A percentile compares a stretch with the other conserved stretches of the same genome.
phyloP scores from a whole-genome alignment of 2,797 vertebrate genomes.

The Astyanax mexicanus region DNA sequence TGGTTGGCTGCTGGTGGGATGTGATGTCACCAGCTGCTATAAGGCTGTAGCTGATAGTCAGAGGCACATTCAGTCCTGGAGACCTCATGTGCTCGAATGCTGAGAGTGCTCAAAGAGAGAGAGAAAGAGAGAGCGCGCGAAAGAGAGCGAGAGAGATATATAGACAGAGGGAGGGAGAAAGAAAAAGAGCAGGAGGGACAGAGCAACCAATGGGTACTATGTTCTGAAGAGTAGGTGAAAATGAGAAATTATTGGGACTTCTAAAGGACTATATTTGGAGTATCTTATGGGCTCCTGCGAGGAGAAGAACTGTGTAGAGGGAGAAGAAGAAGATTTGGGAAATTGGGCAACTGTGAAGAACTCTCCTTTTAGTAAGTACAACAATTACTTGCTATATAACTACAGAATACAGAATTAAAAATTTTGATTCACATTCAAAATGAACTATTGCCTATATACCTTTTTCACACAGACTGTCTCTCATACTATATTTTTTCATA shows the following conservation, averaged over 20 bases:
- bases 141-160: constrained; percentile 16
- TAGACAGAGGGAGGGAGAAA: no score
- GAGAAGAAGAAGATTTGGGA: not conserved
- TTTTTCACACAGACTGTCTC: constrained; percentile 19
- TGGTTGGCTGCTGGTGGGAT: constrained; percentile 56
- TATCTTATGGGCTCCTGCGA: constrained; percentile 36
- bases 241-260: not conserved
- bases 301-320: not conserved
- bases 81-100: constrained; percentile 41
- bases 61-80: constrained; percentile 58
- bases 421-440: not conserved
- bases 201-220: not conserved
- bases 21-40: constrained; percentile 63
- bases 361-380: constrained; percentile 46
- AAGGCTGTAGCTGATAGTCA: constrained; percentile 57
- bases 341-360: constrained; percentile 33
- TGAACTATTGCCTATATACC: no score
- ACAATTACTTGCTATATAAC: not conserved
- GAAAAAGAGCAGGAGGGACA: constrained; percentile 1
- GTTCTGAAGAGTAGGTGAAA: constrained; percentile 28
- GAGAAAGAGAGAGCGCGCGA: constrained; percentile 41
- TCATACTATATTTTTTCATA: constrained; percentile 22
- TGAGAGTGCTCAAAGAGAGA: constrained; percentile 42
- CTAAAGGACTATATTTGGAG: constrained; percentile 29
- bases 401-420: no score